A percentile compares a stretch with the other conserved stretches of the same genome.
These are phyloP conservation scores for Halcyon smyrnensis DNA, from an alignment of 2,797 vertebrate species.

Conservation along the genomic window DNA sequence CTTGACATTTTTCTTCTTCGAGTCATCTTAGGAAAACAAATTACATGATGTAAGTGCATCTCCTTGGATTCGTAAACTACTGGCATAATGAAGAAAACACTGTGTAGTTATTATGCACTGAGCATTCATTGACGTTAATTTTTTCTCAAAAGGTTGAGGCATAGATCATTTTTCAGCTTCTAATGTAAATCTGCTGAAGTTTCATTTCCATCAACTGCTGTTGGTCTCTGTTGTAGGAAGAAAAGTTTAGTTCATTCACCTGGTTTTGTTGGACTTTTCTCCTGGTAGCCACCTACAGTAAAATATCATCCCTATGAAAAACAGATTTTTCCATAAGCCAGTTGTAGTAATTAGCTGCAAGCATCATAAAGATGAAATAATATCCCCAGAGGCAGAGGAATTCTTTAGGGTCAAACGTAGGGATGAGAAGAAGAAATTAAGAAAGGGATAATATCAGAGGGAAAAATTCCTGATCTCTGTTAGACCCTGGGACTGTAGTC, in stretches of 20 bases:
- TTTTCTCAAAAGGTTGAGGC: constrained; percentile 58
- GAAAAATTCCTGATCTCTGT: not conserved
- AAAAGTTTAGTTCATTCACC: not conserved
- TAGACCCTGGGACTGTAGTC: not conserved
- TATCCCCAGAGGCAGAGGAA: not conserved
- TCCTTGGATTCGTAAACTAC: constrained; percentile 67
- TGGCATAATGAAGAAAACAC: constrained; percentile 69
- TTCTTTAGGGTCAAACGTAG: not conserved
- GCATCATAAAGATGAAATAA: not conserved
- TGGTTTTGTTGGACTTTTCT: not conserved
- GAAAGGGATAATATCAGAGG: not conserved
- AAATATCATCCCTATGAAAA: not conserved
- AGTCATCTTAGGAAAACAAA: constrained; percentile 73
- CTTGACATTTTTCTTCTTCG: constrained; percentile 73
- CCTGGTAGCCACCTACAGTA: not conserved
- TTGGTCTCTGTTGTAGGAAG: not conserved
- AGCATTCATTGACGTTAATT: constrained; percentile 35
- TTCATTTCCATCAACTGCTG: not conserved
- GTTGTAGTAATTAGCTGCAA: not conserved
- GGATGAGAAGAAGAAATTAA: not conserved
- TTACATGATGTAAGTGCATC: constrained; percentile 44
- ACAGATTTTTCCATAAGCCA: not conserved
- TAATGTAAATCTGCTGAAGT: not conserved
- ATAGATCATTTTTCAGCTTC: constrained; percentile 15
- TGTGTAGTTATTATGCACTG: constrained; percentile 37